Conservation (phyloP, 2,113 vertebrate genomes). For the Merops nubicus region DNA sequence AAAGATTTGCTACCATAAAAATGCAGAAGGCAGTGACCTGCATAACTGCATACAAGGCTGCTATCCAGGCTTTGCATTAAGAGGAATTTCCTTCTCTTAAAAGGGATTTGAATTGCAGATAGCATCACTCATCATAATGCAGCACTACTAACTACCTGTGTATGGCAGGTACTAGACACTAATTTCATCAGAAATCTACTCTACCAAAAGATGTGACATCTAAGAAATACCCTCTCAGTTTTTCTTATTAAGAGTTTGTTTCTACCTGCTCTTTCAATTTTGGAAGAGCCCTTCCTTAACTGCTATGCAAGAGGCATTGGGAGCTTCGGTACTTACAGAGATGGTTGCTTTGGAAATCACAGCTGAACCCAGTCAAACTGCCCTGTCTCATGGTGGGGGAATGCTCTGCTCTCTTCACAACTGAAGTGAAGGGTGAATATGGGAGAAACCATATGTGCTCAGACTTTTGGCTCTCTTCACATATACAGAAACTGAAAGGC, state of each 20-base stretch:
- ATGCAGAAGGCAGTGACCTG: conserved; percentile 28
- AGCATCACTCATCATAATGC: not conserved
- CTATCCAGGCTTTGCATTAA: conserved; percentile 13
- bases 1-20: conserved; percentile 27
- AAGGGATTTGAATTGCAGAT: conserved; percentile 16
- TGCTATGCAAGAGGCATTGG: fast-evolving
- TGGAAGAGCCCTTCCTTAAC: not conserved
- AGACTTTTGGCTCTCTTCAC: not conserved
- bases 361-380: not conserved
- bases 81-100: not conserved
- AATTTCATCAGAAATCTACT: not conserved
- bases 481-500: not conserved
- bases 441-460: not conserved
- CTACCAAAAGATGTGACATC: not conserved
- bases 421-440: not conserved
- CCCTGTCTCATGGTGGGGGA: fast-evolving
- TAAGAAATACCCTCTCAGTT: not conserved
- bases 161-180: not conserved
- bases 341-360: not conserved
- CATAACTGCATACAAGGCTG: conserved; percentile 1
- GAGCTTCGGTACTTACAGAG: not conserved
- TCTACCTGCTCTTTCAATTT: not conserved
- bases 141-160: not conserved
- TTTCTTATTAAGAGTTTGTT: not conserved
- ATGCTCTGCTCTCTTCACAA: not conserved